phyloP scores from a whole-genome alignment of 2,113 vertebrate genomes.

The Balaenoptera acutorostrata region DNA sequence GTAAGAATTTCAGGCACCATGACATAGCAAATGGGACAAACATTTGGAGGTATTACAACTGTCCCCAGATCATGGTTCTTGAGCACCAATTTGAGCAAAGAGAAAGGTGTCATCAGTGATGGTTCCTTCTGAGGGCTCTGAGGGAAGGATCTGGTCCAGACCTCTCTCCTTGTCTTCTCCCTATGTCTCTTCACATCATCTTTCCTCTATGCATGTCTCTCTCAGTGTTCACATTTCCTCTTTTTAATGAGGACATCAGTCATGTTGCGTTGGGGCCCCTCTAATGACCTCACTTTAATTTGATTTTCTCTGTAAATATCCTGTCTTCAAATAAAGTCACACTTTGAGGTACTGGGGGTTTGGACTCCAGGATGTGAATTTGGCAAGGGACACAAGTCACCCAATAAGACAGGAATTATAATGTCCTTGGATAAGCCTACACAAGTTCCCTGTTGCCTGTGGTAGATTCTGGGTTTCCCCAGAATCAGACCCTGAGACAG shows the following conservation, averaged over 20 bases:
- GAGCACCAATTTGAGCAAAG: background rate
- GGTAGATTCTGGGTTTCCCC: background rate
- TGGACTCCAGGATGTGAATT: background rate
- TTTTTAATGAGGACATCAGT: background rate
- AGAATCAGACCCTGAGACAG: background rate
- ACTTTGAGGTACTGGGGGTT: background rate
- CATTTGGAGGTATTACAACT: background rate
- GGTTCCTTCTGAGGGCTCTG: background rate
- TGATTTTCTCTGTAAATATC: background rate
- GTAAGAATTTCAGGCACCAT: background rate
- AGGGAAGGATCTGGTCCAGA: background rate
- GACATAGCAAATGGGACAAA: background rate
- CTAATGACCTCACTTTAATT: background rate
- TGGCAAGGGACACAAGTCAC: background rate
- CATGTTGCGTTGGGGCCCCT: background rate
- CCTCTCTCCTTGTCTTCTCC: background rate
- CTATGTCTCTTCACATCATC: background rate
- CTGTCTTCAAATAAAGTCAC: background rate
- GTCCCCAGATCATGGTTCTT: background rate
- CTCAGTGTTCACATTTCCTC: background rate
- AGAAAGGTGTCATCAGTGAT: background rate
- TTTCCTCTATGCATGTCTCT: background rate
- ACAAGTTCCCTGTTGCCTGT: background rate
- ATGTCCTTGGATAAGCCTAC: background rate
- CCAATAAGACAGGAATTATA: background rate